phyloP scores from a whole-genome alignment of 2,113 vertebrate species.

The Rhinichthys klamathensis region DNA sequence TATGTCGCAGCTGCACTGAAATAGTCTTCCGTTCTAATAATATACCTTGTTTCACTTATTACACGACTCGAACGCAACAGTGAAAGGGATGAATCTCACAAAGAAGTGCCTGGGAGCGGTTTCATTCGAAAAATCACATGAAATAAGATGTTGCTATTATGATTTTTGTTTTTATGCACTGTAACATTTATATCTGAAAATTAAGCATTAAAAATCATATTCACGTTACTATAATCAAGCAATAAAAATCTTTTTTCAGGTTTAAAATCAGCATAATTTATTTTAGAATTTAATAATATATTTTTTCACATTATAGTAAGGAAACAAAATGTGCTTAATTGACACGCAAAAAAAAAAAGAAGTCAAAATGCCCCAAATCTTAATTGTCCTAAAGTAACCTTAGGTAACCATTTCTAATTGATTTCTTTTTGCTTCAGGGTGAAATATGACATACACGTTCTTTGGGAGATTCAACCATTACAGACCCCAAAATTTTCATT shows the following conservation, averaged over 20 bases:
- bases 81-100: neutral
- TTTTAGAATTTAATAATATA: neutral
- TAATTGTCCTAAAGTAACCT: too few species aligned
- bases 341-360: neutral
- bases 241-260: neutral
- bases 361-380: neutral
- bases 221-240: neutral
- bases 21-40: neutral
- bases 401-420: too few species aligned
- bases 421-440: neutral
- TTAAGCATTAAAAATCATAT: neutral
- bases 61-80: neutral
- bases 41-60: neutral
- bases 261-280: neutral
- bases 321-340: neutral
- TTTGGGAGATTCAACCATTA: neutral
- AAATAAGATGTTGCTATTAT: neutral
- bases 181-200: neutral
- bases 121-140: neutral
- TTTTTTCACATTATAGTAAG: neutral
- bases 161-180: neutral
- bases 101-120: neutral
- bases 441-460: neutral
- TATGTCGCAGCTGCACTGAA: neutral
- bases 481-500: neutral